Base-by-base conservation (phyloP, 2,888 invertebrate genomes). In the Deilephila porcellus region DNA sequence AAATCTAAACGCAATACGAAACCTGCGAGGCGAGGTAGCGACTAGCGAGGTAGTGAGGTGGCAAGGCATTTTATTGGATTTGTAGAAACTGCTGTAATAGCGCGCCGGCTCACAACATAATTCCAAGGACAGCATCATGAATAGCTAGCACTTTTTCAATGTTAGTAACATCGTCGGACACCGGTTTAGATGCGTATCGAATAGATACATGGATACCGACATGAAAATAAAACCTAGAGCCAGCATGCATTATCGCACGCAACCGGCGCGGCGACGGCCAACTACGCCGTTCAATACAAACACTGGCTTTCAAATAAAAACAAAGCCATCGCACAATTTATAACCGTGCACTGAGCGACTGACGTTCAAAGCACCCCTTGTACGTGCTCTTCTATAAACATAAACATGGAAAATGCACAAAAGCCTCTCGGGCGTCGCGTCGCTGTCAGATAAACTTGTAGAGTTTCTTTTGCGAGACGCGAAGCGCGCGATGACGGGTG, bases 401-500 rank as follows among this genome's bases (percentile, higher is more conserved):
- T 94, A 93, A 92, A 93, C 93, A 93, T 93, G 92, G 93, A 92
- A 93, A 94, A 94, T 92, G 93, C 93, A 94, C 93, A 93, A 94
- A 93, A 93, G 93, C 93, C 93, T 93, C 93, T 90, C 90, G 91
- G 91, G 87, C 88, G 86, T 90, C 90, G 92, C 91, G 88, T 88
- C 90, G 93, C 91, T 92, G 93, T 92, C 93, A 93, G 94, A 94
- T 94, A 92, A 91, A 94, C 91, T 93, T 93, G 93, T 93, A 90
- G 91, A 90, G 86, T 93, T 94, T 93, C 93, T 93, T 94, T 94
- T 93, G 90, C 91, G 83, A 90, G 90, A 88, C 88, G 83, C 81
- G 85, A 82, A 76, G 81, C 80, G 78, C 79, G 80, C 80, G 79
- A 77, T 75, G 73, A 34, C 76, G 82, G 63, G 91, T 85, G 91